These are phyloP conservation scores for Gnatocerus cornutus DNA, from an alignment of 2,888 invertebrate genomes.

Conservation along the genomic window DNA sequence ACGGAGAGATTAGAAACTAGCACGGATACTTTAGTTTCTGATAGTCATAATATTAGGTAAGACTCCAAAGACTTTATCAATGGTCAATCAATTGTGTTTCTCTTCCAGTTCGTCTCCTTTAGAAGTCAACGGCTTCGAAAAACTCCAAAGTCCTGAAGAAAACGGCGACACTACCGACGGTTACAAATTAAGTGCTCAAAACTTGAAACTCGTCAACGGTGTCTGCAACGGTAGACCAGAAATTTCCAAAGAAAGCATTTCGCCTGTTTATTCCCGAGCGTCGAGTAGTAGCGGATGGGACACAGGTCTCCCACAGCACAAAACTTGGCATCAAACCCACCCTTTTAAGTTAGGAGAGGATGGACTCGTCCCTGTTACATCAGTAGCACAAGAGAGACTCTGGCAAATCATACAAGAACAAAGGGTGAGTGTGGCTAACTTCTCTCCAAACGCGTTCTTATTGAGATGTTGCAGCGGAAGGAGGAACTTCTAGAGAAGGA, in stretches of 20 bases:
- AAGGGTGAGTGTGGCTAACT: constrained; percentile 75
- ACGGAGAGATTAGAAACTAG: constrained; percentile 26
- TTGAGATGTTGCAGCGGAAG: constrained; percentile 75
- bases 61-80: neutral
- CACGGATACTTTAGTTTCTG: constrained; percentile 34
- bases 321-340: constrained; percentile 52
- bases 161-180: constrained; percentile 49
- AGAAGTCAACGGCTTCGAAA: constrained; percentile 67
- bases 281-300: constrained; percentile 72
- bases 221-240: neutral
- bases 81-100: too few species aligned
- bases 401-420: constrained; percentile 88
- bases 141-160: constrained; percentile 58
- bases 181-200: constrained; percentile 49
- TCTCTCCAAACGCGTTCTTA: too few species aligned
- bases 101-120: constrained; percentile 63
- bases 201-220: constrained; percentile 39
- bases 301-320: constrained; percentile 55
- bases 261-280: constrained; percentile 73
- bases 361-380: constrained; percentile 82
- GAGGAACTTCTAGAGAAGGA: constrained; percentile 86
- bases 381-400: constrained; percentile 84
- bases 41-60: constrained; percentile 30
- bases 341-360: constrained; percentile 75
- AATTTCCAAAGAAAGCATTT: constrained; percentile 68